These are phyloP conservation scores for Drosophila lutescens DNA, from an alignment of 2,888 invertebrate species.

Conservation along the genomic window DNA sequence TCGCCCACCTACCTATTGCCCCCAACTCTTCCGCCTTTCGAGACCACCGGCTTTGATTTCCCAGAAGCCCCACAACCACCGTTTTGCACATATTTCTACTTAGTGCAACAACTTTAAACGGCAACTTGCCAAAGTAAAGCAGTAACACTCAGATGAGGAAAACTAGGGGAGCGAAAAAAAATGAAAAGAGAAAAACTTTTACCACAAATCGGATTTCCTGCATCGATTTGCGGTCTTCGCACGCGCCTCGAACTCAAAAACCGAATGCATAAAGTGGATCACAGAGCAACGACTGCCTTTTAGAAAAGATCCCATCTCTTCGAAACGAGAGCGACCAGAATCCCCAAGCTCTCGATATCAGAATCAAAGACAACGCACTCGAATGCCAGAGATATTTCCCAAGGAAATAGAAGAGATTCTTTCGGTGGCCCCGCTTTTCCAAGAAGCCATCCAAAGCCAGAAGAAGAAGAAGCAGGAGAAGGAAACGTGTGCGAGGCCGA, in stretches of 20 bases:
- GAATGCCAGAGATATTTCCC: constrained; percentile 79
- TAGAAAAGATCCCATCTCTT: constrained; percentile 14
- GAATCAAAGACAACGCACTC: constrained; percentile 54
- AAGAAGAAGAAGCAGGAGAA: constrained; percentile 44
- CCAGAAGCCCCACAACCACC: constrained; percentile 38
- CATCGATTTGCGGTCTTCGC: constrained; percentile 65
- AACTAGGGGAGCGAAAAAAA: constrained; percentile 5
- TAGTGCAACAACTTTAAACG: constrained; percentile 38
- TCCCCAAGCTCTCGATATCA: constrained; percentile 55
- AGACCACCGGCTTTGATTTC: constrained; percentile 39
- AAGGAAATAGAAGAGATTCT: constrained; percentile 81
- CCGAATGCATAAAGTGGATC: constrained; percentile 56
- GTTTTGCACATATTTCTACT: constrained; percentile 38
- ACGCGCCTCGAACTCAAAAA: constrained; percentile 34
- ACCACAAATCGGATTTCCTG: constrained; percentile 80
- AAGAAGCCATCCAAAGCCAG: constrained; percentile 51
- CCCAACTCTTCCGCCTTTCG: constrained; percentile 7
- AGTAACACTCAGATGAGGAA: constrained; percentile 10
- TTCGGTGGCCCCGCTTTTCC: constrained; percentile 58
- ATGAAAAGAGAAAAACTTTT: constrained; percentile 63
- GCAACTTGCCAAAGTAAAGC: constrained; percentile 24
- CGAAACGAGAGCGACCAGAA: constrained; percentile 74
- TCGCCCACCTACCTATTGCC: neutral
- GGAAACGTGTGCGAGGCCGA: constrained; percentile 57
- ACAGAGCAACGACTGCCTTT: constrained; percentile 46